A percentile compares a stretch with the other conserved stretches of the same genome.
Evolutionary conservation across 2,113 vertebrate species (phyloP).

Genomic region (Microtus oregoni): DNA sequence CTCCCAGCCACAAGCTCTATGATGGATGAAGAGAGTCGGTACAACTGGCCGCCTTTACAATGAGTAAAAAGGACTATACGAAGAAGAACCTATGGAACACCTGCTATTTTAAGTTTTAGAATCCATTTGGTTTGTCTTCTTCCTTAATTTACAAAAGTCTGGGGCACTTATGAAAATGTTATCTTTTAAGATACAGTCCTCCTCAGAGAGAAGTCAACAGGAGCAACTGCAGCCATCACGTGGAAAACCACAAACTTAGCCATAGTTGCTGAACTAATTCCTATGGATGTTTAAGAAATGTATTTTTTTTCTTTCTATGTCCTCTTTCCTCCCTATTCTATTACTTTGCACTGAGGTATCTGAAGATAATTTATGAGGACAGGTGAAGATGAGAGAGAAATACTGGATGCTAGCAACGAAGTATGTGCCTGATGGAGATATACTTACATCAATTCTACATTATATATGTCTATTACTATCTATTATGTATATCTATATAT

Average conservation of each 20-base stretch:
- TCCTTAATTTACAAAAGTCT: neutral
- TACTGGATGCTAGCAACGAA: neutral
- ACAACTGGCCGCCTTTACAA: neutral
- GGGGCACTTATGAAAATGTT: neutral
- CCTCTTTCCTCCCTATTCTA: neutral
- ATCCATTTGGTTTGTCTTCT: neutral
- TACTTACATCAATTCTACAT: neutral
- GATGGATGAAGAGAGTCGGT: neutral
- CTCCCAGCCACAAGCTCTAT: neutral
- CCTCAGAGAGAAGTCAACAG: neutral
- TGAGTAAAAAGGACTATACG: neutral
- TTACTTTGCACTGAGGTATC: neutral
- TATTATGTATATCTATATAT: neutral
- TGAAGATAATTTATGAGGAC: neutral
- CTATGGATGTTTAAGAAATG: neutral
- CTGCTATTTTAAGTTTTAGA: conserved; percentile 1
- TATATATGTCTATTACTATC: neutral
- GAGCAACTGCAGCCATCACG: neutral
- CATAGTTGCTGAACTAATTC: neutral
- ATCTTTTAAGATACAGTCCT: neutral
- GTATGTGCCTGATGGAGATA: neutral
- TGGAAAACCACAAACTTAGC: neutral
- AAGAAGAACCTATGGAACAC: neutral
- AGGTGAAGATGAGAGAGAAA: neutral
- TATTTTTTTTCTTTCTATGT: neutral